phyloP scores from a whole-genome alignment of 2,888 invertebrate species.

The Stegophylla sp. region DNA sequence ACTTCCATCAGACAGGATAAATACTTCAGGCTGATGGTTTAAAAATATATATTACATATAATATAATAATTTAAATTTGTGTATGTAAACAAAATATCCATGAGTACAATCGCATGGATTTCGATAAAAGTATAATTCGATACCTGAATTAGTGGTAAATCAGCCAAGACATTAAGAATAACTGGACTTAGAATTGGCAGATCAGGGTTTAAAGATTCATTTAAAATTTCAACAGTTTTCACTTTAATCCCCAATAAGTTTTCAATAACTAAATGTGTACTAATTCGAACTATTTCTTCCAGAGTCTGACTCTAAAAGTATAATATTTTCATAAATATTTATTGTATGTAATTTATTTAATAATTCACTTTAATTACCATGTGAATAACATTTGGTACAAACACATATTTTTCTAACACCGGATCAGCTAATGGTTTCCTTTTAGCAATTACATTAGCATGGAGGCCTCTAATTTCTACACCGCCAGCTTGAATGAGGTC shows the following conservation, averaged over 20 bases:
- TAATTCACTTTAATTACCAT: slow-evolving; percentile 38
- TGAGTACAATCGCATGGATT: background rate
- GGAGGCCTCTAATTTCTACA: slow-evolving; percentile 78
- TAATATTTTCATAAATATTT: slow-evolving; percentile 13
- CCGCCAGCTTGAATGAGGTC: slow-evolving; percentile 73
- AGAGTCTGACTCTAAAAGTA: slow-evolving; percentile 62
- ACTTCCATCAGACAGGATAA: slow-evolving; percentile 66
- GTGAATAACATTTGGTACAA: slow-evolving; percentile 70
- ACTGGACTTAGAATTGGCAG: slow-evolving; percentile 68
- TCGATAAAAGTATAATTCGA: slow-evolving; percentile 2
- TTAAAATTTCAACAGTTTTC: slow-evolving; percentile 69
- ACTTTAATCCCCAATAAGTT: slow-evolving; percentile 73
- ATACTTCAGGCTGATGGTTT: slow-evolving; percentile 73
- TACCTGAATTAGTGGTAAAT: slow-evolving; percentile 66
- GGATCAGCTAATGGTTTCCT: slow-evolving; percentile 76
- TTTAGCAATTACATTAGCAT: slow-evolving; percentile 77
- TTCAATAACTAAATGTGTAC: slow-evolving; percentile 77
- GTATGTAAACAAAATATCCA: background rate
- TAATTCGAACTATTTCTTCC: slow-evolving; percentile 70
- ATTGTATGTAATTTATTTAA: background rate
- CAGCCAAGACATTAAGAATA: slow-evolving; percentile 71
- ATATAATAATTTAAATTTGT: background rate
- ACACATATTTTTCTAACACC: slow-evolving; percentile 77
- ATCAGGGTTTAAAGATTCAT: slow-evolving; percentile 68
- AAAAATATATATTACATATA: background rate